Percentiles rank a stretch among this genome's conserved stretches.
Evolutionary conservation across 2,888 invertebrate genomes (phyloP).

Genomic region (Dicyrtoma fusca): DNA sequence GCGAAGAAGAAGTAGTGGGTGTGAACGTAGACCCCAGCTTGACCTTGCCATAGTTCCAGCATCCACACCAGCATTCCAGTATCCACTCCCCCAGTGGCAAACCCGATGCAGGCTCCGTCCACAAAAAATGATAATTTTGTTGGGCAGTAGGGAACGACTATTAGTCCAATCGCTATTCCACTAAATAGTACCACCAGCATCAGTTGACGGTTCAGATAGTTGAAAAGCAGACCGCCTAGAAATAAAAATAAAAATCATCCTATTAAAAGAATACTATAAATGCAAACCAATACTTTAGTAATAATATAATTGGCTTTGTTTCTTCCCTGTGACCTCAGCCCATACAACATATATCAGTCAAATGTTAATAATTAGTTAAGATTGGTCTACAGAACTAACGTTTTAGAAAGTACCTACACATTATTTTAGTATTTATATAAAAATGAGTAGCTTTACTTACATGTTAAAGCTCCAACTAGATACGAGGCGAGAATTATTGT

Average conservation of each 20-base stretch:
- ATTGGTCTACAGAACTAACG: too few relatives aligned
- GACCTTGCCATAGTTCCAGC: slow-evolving; percentile 46
- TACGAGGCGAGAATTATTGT: slow-evolving; percentile 36
- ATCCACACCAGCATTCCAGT: slow-evolving; percentile 49
- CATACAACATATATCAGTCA: too few relatives aligned
- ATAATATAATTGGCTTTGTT: too few relatives aligned
- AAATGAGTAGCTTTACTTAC: slow-evolving; percentile 30
- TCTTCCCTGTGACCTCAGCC: too few relatives aligned
- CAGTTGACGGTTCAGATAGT: slow-evolving; percentile 44
- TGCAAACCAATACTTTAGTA: too few relatives aligned
- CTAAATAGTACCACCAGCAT: slow-evolving; percentile 31
- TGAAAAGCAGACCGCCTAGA: slow-evolving; percentile 42
- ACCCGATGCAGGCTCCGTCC: slow-evolving; percentile 39
- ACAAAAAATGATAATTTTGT: slow-evolving; percentile 37
- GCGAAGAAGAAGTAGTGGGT: slow-evolving; percentile 47
- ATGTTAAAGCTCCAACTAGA: slow-evolving; percentile 43
- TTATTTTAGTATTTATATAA: background rate
- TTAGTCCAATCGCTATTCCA: slow-evolving; percentile 31
- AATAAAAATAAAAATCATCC: background rate
- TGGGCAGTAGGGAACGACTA: slow-evolving; percentile 40
- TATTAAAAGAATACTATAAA: too few relatives aligned
- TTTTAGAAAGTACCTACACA: too few relatives aligned
- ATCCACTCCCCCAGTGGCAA: slow-evolving; percentile 45
- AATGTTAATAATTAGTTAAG: too few relatives aligned
- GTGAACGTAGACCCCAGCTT: slow-evolving; percentile 44